A percentile compares a stretch with the other conserved stretches of the same genome.
Conservation (phyloP, 1,140 invertebrate genomes). For the Drosophila bocki region DNA sequence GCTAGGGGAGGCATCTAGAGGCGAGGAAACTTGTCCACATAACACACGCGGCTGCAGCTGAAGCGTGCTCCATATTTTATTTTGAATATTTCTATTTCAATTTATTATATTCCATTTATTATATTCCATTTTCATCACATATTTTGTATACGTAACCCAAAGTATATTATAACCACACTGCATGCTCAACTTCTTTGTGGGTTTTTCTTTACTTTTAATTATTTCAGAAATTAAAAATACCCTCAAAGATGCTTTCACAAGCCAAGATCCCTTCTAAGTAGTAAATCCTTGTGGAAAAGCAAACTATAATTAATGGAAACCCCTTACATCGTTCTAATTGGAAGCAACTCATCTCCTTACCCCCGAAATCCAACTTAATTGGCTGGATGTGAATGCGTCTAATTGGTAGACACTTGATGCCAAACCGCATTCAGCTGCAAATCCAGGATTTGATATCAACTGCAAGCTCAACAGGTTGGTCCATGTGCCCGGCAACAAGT, state of each 20-base stretch:
- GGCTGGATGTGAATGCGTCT: background rate
- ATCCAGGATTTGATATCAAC: background rate
- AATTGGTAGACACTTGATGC: background rate
- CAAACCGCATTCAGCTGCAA: background rate
- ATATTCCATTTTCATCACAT: background rate
- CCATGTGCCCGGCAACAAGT: slow-evolving; percentile 3
- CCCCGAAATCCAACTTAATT: background rate
- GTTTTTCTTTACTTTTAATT: too few species aligned
- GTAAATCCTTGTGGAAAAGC: background rate
- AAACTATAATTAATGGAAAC: background rate
- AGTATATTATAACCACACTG: slow-evolving; percentile 7
- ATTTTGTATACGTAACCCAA: slow-evolving; percentile 6
- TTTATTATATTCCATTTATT: too few species aligned
- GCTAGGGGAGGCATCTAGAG: slow-evolving; percentile 24
- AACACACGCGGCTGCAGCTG: background rate
- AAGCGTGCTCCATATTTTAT: background rate
- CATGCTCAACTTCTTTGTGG: slow-evolving; percentile 1
- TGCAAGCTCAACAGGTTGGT: slow-evolving; percentile 4
- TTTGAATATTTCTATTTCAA: background rate
- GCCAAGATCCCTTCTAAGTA: background rate
- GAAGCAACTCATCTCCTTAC: background rate
- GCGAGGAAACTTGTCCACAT: background rate
- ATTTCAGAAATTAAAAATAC: background rate
- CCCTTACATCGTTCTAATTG: background rate
- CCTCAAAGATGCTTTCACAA: background rate